phyloP scores from a whole-genome alignment of 1,140 invertebrate genomes.

The Lasioglossum baleicum region DNA sequence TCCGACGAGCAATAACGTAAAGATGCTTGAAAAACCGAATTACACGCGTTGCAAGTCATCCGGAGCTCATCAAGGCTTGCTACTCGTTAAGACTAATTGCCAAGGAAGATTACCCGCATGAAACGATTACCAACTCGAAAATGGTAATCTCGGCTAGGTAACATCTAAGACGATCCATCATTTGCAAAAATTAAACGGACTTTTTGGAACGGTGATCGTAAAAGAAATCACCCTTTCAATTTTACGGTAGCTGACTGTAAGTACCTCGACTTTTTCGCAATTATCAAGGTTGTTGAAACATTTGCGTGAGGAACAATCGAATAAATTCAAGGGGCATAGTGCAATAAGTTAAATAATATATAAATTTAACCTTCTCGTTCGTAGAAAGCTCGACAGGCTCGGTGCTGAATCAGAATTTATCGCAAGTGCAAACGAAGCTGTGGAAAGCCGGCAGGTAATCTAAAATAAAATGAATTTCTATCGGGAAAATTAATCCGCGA shows the following conservation, averaged over 20 bases:
- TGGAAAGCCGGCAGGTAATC: not conserved
- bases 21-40: not conserved
- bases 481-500: constrained; percentile 11
- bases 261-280: too few species aligned
- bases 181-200: not conserved
- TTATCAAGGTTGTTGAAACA: too few species aligned
- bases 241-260: too few species aligned
- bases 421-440: not conserved
- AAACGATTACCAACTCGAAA: not conserved
- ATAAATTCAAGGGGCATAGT: too few species aligned
- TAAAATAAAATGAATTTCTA: constrained; percentile 3
- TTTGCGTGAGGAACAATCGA: too few species aligned
- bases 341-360: too few species aligned
- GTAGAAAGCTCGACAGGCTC: too few species aligned
- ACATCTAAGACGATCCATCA: not conserved
- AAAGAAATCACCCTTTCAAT: too few species aligned
- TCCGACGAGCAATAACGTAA: not conserved
- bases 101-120: too few species aligned
- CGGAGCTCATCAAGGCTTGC: not conserved
- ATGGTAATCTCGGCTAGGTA: not conserved
- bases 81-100: not conserved
- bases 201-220: not conserved
- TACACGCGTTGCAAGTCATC: not conserved
- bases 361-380: too few species aligned
- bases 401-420: too few species aligned